Percentiles rank a stretch among this genome's conserved stretches.
Evolutionary conservation across 2,888 invertebrate genomes (phyloP).

Genomic region (Venustoraphidia nigricollis): DNA sequence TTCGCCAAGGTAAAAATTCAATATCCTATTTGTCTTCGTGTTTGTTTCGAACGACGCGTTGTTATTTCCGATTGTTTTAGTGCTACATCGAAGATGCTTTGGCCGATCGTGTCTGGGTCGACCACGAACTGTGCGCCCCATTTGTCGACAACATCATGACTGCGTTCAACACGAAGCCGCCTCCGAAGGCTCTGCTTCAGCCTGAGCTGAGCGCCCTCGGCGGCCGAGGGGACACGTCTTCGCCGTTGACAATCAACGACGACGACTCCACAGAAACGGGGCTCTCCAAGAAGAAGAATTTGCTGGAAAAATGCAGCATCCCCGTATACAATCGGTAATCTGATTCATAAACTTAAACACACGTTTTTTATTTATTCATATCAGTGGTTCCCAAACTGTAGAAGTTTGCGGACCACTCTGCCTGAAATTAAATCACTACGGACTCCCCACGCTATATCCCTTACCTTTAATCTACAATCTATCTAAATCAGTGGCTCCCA

Average conservation of each 20-base stretch:
- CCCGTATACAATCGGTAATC: background rate
- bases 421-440: too few relatives aligned
- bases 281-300: constrained; percentile 24
- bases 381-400: too few relatives aligned
- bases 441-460: too few relatives aligned
- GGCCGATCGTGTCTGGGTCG: constrained; percentile 88
- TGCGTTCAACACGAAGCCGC: constrained; percentile 66
- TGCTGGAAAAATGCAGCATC: constrained; percentile 3
- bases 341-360: background rate
- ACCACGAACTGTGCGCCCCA: constrained; percentile 76
- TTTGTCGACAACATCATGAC: constrained; percentile 84
- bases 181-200: constrained; percentile 52
- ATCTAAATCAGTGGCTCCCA: too few relatives aligned
- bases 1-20: constrained; percentile 59
- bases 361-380: too few relatives aligned
- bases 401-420: too few relatives aligned
- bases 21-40: too few relatives aligned
- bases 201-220: constrained; percentile 36
- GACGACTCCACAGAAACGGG: constrained; percentile 43
- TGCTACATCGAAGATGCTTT: constrained; percentile 89
- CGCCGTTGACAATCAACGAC: constrained; percentile 29
- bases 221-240: constrained; percentile 30
- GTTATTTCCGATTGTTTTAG: constrained; percentile 26
- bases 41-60: too few relatives aligned
- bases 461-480: too few relatives aligned